These are phyloP conservation scores for Lamellibrachia satsuma DNA, from an alignment of 2,888 invertebrate genomes.

Conservation along the genomic window DNA sequence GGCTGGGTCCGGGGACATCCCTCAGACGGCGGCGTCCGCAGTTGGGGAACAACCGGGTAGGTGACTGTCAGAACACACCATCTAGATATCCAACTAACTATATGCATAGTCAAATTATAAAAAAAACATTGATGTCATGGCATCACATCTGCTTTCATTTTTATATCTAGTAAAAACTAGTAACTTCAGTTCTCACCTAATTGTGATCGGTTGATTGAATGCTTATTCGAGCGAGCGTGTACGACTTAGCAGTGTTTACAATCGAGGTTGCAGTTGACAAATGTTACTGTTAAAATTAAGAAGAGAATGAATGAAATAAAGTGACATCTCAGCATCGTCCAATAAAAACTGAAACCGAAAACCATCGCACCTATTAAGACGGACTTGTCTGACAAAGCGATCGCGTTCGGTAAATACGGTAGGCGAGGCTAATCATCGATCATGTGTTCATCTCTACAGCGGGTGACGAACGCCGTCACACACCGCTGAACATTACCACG, in stretches of 20 bases:
- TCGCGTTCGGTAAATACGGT: background rate
- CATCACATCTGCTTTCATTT: background rate
- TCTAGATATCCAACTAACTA: background rate
- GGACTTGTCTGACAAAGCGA: background rate
- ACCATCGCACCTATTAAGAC: background rate
- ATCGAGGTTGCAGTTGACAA: background rate
- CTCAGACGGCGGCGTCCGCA: background rate
- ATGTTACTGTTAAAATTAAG: background rate
- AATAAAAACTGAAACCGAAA: background rate
- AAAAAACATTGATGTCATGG: background rate
- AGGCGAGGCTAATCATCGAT: background rate
- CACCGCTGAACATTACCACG: background rate
- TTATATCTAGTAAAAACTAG: background rate
- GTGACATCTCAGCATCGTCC: background rate
- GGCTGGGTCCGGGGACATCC: background rate
- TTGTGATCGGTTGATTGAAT: background rate
- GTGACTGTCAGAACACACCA: background rate
- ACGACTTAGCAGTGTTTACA: background rate
- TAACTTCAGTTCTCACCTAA: background rate
- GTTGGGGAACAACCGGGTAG: background rate
- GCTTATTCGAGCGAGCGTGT: background rate
- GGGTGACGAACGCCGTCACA: background rate
- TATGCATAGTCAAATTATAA: background rate
- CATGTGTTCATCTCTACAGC: background rate
- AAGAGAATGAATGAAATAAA: background rate